Base-by-base conservation (phyloP, 2,113 vertebrate genomes). In the Pteronura brasiliensis region DNA sequence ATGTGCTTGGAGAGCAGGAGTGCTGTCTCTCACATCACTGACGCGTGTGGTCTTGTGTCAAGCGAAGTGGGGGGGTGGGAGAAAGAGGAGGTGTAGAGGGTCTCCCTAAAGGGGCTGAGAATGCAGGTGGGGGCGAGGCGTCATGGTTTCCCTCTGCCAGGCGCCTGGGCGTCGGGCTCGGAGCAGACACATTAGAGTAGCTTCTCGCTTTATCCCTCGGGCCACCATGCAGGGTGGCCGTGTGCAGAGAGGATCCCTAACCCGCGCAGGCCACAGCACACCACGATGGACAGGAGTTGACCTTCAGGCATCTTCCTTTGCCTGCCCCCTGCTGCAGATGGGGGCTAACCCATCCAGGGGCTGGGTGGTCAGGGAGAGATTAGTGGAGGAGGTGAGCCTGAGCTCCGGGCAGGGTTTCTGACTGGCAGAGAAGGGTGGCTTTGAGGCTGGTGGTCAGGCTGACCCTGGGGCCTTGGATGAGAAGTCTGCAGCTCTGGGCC, bases 101-200 rank as follows among this genome's bases (percentile, higher is more conserved):
- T 63, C 34, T 47, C 29, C n/a, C 14, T n/a, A 10, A 71, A 55
- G 85, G 77, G 39, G 10, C 31, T 29, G 31, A 63, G 55, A 10
- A 18, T 6, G 4, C 8, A 6, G 49, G 25, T n/a, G 23, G 4
- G 27, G 47, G 8, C 27, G 31, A 1, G 25, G 0, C 3, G 13
- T 55, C 12, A 2, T 12, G 13, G 34, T 39, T 82, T 39, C 42
- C n/a, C 8, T 65, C 42, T 85, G 72, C 18, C 7, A 7, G 29
- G 9, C n/a, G 1, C 23, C 57, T 36, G 49, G 34, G 29, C 34
- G 0, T 39, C 29, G 12, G 87, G 67, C 80, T 86, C n/a, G n/a
- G 44, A 71, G 67, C 25, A 0, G 27, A 31, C 0, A 7, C 42
- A 13, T 77, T 39, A 10, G 57, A 12, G 47, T 39, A 10, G 23